phyloP scores from a whole-genome alignment of 2,113 vertebrate species.

The Cricetomys ansorgei region DNA sequence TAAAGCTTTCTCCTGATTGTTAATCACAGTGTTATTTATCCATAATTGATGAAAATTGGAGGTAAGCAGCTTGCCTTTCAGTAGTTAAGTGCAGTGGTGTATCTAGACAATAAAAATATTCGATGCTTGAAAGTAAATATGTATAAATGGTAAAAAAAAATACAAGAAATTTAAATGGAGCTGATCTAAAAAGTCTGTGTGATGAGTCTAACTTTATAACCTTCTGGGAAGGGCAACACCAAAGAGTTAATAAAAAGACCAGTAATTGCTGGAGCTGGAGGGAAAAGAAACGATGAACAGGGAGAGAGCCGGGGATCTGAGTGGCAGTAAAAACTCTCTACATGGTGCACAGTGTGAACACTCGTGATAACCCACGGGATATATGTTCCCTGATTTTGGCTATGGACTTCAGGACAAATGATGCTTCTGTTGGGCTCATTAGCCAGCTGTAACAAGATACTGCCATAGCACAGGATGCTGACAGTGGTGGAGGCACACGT shows the following conservation, averaged over 20 bases:
- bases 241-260: not conserved
- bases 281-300: fast-evolving
- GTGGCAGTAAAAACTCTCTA: too few species aligned
- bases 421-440: not conserved
- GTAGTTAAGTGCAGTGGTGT: not conserved
- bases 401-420: fast-evolving
- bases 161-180: not conserved
- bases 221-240: not conserved
- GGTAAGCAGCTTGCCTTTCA: not conserved
- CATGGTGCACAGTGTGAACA: fast-evolving
- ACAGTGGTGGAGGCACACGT: too few species aligned
- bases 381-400: not conserved
- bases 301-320: not conserved
- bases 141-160: not conserved
- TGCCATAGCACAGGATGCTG: not conserved
- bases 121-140: not conserved
- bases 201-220: fast-evolving
- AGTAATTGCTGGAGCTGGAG: not conserved
- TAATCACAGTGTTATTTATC: not conserved
- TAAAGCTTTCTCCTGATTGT: not conserved
- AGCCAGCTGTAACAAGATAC: not conserved
- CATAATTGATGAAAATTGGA: not conserved
- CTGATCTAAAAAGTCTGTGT: not conserved
- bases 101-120: not conserved
- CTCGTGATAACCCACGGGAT: fast-evolving